These are phyloP conservation scores for Spisula solida DNA, from an alignment of 2,888 invertebrate genomes.

Conservation along the genomic window DNA sequence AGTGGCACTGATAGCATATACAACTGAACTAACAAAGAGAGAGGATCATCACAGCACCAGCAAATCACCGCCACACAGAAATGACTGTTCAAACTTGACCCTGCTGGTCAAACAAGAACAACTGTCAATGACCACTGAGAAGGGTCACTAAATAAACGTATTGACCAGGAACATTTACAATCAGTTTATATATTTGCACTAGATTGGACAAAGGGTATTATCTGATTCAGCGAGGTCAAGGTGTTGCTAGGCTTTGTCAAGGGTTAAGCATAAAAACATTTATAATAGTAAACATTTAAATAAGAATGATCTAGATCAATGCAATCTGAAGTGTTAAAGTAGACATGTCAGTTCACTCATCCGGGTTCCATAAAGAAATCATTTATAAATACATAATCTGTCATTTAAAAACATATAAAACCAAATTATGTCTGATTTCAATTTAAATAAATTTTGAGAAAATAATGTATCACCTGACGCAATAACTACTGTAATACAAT, in stretches of 20 bases:
- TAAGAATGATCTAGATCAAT: neutral
- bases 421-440: neutral
- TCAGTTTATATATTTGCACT: conserved; percentile 28
- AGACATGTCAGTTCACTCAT: neutral
- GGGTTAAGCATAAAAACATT: neutral
- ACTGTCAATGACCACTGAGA: conserved; percentile 42
- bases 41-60: too few relatives aligned
- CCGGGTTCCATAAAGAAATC: neutral
- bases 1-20: neutral
- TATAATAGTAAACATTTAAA: neutral
- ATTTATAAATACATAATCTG: too few relatives aligned
- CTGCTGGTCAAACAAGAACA: conserved; percentile 35
- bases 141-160: conserved; percentile 8
- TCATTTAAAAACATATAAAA: too few relatives aligned
- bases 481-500: too few relatives aligned
- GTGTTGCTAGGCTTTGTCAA: conserved; percentile 5
- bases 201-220: conserved; percentile 14
- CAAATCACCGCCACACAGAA: neutral
- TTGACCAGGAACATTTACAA: conserved; percentile 19
- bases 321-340: neutral
- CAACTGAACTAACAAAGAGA: neutral
- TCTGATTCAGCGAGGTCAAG: neutral
- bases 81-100: conserved; percentile 28
- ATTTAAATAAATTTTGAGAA: neutral
- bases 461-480: too few relatives aligned